phyloP scores from a whole-genome alignment of 2,888 invertebrate species.

The Apodemia mormo region DNA sequence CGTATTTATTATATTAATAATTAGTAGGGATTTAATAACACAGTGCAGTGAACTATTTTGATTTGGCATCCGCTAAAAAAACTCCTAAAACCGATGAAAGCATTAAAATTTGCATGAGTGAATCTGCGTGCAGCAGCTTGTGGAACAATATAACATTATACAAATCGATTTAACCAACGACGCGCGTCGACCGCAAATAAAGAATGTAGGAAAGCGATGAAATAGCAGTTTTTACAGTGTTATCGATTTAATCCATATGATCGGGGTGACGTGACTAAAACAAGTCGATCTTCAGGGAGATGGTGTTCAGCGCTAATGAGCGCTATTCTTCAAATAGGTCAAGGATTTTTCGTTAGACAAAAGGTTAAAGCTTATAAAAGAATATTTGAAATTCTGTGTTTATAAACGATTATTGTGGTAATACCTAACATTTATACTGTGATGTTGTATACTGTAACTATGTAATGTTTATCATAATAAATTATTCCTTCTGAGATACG shows the following conservation, averaged over 20 bases:
- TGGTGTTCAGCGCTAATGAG: conserved; percentile 13
- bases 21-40: too few relatives aligned
- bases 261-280: conserved; percentile 15
- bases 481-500: too few relatives aligned
- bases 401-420: conserved; percentile 2
- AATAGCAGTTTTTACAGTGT: neutral
- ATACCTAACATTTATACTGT: neutral
- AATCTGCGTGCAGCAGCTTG: too few relatives aligned
- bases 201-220: neutral
- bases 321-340: conserved; percentile 14
- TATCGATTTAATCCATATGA: conserved; percentile 14
- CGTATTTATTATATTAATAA: too few relatives aligned
- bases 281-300: conserved; percentile 17
- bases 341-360: conserved; percentile 15
- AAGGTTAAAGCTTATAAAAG: conserved; percentile 11
- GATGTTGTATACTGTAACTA: neutral
- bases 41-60: too few relatives aligned
- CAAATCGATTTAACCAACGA: neutral
- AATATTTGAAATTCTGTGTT: conserved; percentile 10
- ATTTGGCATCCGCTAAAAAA: too few relatives aligned
- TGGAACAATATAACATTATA: too few relatives aligned
- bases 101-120: too few relatives aligned
- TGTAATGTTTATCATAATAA: too few relatives aligned
- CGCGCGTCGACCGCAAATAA: neutral
- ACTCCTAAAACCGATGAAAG: too few relatives aligned